These are phyloP conservation scores for Gryon sp. DNA, from an alignment of 1,140 invertebrate genomes.

Conservation along the genomic window DNA sequence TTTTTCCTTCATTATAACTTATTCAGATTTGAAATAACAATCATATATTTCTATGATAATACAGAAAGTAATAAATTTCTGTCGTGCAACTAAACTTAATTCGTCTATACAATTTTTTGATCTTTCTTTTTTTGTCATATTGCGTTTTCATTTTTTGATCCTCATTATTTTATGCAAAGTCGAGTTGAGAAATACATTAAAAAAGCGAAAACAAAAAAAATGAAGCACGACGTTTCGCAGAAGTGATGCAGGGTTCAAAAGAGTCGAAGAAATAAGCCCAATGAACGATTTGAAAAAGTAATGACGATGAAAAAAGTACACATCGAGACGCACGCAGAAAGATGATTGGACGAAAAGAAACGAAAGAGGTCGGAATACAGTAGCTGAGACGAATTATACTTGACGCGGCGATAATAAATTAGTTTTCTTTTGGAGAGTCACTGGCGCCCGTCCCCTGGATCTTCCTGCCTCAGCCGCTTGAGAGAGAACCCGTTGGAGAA, in stretches of 20 bases:
- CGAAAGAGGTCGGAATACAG: slow-evolving; percentile 74
- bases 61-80: no score
- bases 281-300: slow-evolving; percentile 69
- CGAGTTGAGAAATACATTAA: not conserved
- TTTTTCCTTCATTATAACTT: no score
- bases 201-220: slow-evolving; percentile 22
- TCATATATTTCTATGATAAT: no score
- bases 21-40: no score
- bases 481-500: slow-evolving; percentile 58
- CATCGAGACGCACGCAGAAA: slow-evolving; percentile 41
- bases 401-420: slow-evolving; percentile 80
- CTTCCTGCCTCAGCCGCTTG: slow-evolving; percentile 38
- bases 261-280: slow-evolving; percentile 62
- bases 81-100: slow-evolving; percentile 13
- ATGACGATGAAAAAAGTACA: slow-evolving; percentile 68
- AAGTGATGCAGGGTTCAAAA: slow-evolving; percentile 61
- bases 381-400: slow-evolving; percentile 79
- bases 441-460: slow-evolving; percentile 60
- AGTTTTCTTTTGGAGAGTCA: slow-evolving; percentile 65
- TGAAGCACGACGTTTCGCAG: slow-evolving; percentile 19
- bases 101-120: slow-evolving; percentile 3
- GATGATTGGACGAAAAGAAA: slow-evolving; percentile 57
- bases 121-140: not conserved
- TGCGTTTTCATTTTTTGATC: slow-evolving; percentile 7
- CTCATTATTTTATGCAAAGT: slow-evolving; percentile 50